Evolutionary conservation across 2,797 vertebrate species (phyloP).

Genomic region (Manis crassicaudata): DNA sequence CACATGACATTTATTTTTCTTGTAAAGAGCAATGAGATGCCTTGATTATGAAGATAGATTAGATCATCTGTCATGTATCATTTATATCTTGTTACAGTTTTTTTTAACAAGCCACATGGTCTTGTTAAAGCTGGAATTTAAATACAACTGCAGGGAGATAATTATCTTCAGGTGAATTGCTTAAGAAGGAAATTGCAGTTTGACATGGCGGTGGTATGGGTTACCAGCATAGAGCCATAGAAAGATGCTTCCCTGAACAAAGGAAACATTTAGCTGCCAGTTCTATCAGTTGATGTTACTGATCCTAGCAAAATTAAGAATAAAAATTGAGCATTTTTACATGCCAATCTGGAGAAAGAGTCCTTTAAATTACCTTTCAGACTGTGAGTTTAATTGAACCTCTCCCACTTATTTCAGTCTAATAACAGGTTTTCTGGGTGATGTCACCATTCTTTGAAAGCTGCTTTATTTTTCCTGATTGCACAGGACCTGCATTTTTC

Average conservation of each 20-base stretch:
- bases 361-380: constrained; percentile 52
- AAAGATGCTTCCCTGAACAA: background rate
- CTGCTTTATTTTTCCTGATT: constrained; percentile 42
- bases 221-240: background rate
- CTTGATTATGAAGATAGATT: constrained; percentile 56
- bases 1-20: constrained; percentile 33
- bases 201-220: background rate
- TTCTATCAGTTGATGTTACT: constrained; percentile 9
- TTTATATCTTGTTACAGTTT: constrained; percentile 34
- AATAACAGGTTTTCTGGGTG: constrained; percentile 45
- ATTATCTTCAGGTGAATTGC: constrained; percentile 57
- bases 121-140: constrained; percentile 55
- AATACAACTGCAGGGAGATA: background rate
- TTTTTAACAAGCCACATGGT: constrained; percentile 22
- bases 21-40: constrained; percentile 36
- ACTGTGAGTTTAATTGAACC: constrained; percentile 45
- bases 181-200: background rate
- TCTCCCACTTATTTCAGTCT: constrained; percentile 53
- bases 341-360: constrained; percentile 40
- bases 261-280: background rate
- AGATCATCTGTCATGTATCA: background rate
- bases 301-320: background rate
- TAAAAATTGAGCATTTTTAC: constrained; percentile 52
- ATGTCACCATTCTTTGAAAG: constrained; percentile 60
- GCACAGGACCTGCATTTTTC: background rate